Percentiles rank a stretch among this genome's conserved stretches.
phyloP scores from a whole-genome alignment of 2,888 invertebrate genomes.

The Acrobasis consociella region DNA sequence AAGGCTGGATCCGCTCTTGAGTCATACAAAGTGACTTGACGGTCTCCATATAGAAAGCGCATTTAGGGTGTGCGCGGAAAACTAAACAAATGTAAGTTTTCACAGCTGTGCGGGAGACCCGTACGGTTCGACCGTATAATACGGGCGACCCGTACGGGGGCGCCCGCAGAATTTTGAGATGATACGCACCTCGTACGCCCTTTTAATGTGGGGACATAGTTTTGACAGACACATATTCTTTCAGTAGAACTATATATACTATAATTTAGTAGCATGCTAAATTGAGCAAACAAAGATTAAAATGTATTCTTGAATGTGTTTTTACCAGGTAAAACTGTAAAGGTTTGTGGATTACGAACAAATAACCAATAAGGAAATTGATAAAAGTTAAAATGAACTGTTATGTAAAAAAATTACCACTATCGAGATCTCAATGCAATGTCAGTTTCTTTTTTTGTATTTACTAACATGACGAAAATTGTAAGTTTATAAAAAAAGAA shows the following conservation, averaged over 20 bases:
- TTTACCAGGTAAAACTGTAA: not conserved
- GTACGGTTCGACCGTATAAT: no score
- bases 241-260: not conserved
- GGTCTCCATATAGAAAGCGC: no score
- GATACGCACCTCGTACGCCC: no score
- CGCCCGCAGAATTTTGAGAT: no score
- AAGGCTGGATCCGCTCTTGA: no score
- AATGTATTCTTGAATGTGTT: not conserved
- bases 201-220: not conserved
- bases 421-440: not conserved
- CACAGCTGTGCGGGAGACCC: no score
- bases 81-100: no score
- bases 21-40: no score
- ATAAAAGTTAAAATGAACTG: not conserved
- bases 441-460: not conserved
- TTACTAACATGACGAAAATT: conserved; percentile 2
- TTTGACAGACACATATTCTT: not conserved
- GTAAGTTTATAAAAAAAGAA: not conserved
- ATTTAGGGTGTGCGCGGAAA: no score
- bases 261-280: not conserved
- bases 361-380: not conserved
- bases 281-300: not conserved
- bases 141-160: no score
- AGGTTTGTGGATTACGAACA: not conserved
- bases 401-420: not conserved